Evolutionary conservation across 2,113 vertebrate genomes (phyloP), one percentile per base, ranked within the genome.

Genomic region (Ochotona princeps): DNA sequence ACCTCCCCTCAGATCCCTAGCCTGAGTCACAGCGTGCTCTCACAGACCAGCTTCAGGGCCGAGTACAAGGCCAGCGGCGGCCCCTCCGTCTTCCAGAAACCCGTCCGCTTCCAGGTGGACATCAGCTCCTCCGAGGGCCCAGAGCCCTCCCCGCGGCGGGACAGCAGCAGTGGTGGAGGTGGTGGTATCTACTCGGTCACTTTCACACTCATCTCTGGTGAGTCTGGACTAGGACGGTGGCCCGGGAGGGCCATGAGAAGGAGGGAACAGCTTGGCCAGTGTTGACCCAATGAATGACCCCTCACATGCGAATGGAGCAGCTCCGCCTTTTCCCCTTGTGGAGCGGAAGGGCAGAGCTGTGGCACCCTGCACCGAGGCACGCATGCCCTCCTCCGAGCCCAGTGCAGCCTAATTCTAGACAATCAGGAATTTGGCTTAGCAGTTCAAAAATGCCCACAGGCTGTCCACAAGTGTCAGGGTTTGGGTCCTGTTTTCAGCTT

Each of bases 61-160:
- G 99, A 99, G 96, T 99, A 99, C 96, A 99, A 99, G 96, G 98
- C 99, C 96, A 99, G 99, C 18, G 99, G 98, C 15, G 99, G 99
- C 90, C 99, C 99, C 35, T 99, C 99, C 82, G 99, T 99, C 98
- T 99, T 99, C 98, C 99, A 99, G 98, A 99, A 99, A 97, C 99
- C 99, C 3, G 99, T 99, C 97, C 99, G 98, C 97, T 99, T 99
- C 97, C 99, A 99, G 96, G 99, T 99, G 98, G 99, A 99, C 98
- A 99, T 99, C 95, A 98, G 98, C 82, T 99, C 98, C 97, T 99
- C 99, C 3, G 99, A 99, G 95, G 98, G 98, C 73, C 98, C 98
- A 23, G 97, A 97, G 5, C 96, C 97, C 70, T 94, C 95, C 44
- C 95, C 96, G 0, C 84, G 96, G 18, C 78, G 97, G 87, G 99